Evolutionary conservation across 2,797 vertebrate species (phyloP), one percentile per base, ranked within the genome.

Genomic region (Alosa sapidissima): DNA sequence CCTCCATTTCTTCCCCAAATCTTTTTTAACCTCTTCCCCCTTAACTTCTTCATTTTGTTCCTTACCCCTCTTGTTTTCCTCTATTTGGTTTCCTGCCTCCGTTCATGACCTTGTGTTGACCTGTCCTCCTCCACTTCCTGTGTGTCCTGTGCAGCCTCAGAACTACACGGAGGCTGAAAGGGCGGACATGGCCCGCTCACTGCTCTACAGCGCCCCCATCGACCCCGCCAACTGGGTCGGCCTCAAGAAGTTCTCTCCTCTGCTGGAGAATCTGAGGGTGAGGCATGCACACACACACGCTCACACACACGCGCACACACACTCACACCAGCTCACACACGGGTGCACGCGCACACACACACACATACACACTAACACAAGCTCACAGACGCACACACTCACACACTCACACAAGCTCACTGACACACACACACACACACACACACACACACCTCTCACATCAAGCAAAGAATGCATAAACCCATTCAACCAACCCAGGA

Each of bases 201-300:
- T 88, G 41, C 84, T 94, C n/a, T 94, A 95, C 84, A 86, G 88
- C 33, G 89, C 88, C 1, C 93, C 96, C 0, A 91, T 98, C 58
- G 98, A 99, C 88, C 97, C 98, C 9, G 93, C 97, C 0, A 96
- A 97, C 89, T 99, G 98, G 98, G 96, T 98, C 51, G 98, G 98
- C 86, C 92, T 99, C 82, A 94, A 91, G 65, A 98, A 99, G 89
- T 95, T 95, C 13, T 84, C 91, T 47, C 95, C 96, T 0, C 89
- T 98, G 83, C 96, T 98, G 1, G 95, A 96, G 81, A 97, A 98
- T 89, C 93, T 99, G 88, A 95, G 96, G 96, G 98, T 99, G 93
- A 96, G 86, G 48, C n/a, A 19, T 49, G 36, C 55, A 45, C 33
- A 41, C 45, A 65, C 51, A 51, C 68, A 87, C 49, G 54, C 47